Base-by-base conservation (phyloP, 2,113 vertebrate species). In the Odocoileus hemionus region DNA sequence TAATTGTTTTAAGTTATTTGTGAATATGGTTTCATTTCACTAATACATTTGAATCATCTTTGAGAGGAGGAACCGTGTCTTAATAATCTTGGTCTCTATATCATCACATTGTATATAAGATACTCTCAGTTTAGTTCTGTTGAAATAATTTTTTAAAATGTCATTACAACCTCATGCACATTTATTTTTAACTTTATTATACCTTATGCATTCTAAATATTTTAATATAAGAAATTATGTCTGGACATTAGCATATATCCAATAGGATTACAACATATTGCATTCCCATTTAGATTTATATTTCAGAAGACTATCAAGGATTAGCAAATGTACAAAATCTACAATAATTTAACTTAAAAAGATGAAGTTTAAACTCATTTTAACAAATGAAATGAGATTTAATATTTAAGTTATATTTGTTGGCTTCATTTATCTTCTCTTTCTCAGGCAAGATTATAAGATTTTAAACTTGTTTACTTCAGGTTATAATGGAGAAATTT, bases 401-500 rank as follows among this genome's bases (percentile, higher is more conserved):
- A 45, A 87, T 11, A 85, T 86, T 78, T 50, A 94, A 97, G 21
- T 55, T 85, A 80, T 7, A 87, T 11, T 60, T 96, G 92, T 54
- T 4, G 8, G 89, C 92, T 95, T 95, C 4, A 89, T 83, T 95
- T 61, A 96, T 84, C 12, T 76, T 86, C 50, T 93, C 43, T 85
- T 58, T 58, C 0, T 97, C 57, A 95, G 74, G 86, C 82, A 86
- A 14, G 74, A 50, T 39, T 93, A 92, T 76, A 96, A 90, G 9
- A 91, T 96, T 98, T 95, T 79, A 96, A 98, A 83, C n/a, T 96
- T 95, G 43, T 95, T 97, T 97, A 80, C 91, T 95, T 95, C 80
- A 95, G 94, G 43, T 84, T 4, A 98, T 96, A 85, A 52, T 89
- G 82, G 70, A 83, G 57, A 39, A 90, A 95, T 97, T 95, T 98